A percentile compares a stretch with the other conserved stretches of the same genome.
Conservation (phyloP, 2,113 vertebrate genomes). For the Plecotus auritus region DNA sequence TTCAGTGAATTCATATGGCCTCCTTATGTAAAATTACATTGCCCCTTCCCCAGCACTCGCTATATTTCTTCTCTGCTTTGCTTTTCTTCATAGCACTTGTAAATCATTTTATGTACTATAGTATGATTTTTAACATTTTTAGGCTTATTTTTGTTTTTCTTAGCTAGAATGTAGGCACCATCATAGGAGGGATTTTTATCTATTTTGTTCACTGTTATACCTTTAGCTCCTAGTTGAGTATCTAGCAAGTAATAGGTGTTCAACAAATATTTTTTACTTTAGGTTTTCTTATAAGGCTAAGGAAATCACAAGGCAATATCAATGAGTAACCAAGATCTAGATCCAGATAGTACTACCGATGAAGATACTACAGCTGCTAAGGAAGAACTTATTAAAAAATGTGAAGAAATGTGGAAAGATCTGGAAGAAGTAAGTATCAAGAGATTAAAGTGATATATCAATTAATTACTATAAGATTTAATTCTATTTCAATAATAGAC, state of each 20-base stretch:
- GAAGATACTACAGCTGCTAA: background rate
- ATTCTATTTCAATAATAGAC: conserved; percentile 1
- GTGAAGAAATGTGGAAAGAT: conserved; percentile 77
- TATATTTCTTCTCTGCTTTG: background rate
- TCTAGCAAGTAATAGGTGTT: conserved; percentile 15
- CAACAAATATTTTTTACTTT: conserved; percentile 19
- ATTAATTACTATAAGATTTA: background rate
- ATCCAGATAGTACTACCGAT: background rate
- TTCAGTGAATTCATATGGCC: background rate
- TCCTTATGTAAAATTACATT: background rate
- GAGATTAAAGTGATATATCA: background rate
- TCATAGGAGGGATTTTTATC: background rate
- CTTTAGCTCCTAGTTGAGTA: background rate
- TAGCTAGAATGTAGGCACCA: background rate
- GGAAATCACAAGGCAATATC: conserved; percentile 53
- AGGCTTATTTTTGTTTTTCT: background rate
- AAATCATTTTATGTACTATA: background rate
- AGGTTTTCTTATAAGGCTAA: conserved; percentile 58
- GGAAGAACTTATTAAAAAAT: conserved; percentile 74
- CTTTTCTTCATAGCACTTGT: background rate
- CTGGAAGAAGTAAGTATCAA: conserved; percentile 78
- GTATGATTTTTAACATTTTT: background rate
- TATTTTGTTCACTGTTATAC: background rate
- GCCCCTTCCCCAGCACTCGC: background rate
- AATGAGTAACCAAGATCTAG: conserved; percentile 47